Base-by-base conservation (phyloP, 2,113 vertebrate species). In the Polypterus senegalus region DNA sequence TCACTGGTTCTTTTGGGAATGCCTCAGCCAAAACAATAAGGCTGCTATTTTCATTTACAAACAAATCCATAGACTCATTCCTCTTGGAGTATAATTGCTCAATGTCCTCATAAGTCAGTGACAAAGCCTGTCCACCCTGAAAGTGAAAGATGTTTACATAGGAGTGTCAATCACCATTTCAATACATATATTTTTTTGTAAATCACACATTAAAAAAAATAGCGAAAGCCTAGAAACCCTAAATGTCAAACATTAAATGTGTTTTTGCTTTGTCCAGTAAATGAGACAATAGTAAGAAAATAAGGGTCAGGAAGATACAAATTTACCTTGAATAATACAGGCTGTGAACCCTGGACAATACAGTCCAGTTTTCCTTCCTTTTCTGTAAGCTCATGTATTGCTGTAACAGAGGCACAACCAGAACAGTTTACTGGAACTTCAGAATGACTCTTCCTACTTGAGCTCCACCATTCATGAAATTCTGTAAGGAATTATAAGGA, bases 381-480 rank as follows among this genome's bases (percentile, higher is more conserved):
- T 11, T 79, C 70, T 0, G 76, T 73, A 46, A 84, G 70, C 49
- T 86, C 78, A 47, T 79, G 67, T 59, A 85, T 78, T 0, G 77
- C 75, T 10, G 78, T 79, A 54, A 86, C 77, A 11, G 75, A 70
- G 5, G 83, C 80, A 70, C 85, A 87, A 53, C 73, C 76, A 0
- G 85, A 86, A 47, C 83, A 87, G 77, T 86, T 86, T 49, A 82
- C 76, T 7, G 70, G 65, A 47, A 10, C 60, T 76, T 48, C 73
- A 73, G 47, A 72, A 64, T 9, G 69, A 64, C 8, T 72, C 64
- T 5, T 73, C 74, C 2, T 27, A 27, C 27, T 27, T 0, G 68
- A 68, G 5, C 74, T 77, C 83, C 83, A 87, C 81, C 83, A 80
- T 7, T 80, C 77, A 51, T 84, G 81, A 58, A 86, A 84, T 55